Evolutionary conservation across 2,888 invertebrate genomes (phyloP).

Genomic region (Gonocerus acuteangulatus): DNA sequence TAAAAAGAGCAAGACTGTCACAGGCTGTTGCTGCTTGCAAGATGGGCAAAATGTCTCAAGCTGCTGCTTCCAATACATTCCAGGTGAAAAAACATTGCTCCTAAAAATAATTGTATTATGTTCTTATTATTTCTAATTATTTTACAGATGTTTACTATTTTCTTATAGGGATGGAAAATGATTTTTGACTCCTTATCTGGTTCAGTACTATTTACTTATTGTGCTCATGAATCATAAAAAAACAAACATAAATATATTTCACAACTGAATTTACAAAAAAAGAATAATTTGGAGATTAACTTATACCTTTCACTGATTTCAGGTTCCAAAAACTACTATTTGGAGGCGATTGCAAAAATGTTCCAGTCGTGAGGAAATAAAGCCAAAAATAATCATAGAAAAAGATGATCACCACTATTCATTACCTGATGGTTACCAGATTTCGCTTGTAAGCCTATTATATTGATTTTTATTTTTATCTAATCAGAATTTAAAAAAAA

Average conservation of each 20-base stretch:
- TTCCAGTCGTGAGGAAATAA: not conserved
- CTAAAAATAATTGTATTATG: not conserved
- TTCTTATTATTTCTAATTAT: no score
- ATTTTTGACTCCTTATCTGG: no score
- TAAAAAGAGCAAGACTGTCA: slow-evolving; percentile 42
- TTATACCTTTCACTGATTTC: no score
- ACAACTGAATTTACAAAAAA: no score
- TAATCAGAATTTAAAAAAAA: not conserved
- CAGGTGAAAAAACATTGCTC: slow-evolving; percentile 35
- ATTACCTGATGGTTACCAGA: no score
- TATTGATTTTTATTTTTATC: not conserved
- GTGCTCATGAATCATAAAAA: no score
- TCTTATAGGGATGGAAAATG: no score
- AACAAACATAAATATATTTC: no score
- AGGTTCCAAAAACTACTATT: slow-evolving; percentile 46
- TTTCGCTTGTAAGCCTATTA: no score
- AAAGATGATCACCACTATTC: not conserved
- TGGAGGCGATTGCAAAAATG: slow-evolving; percentile 44
- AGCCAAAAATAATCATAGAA: not conserved
- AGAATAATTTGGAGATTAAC: no score
- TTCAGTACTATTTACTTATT: no score
- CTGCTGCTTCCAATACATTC: slow-evolving; percentile 44
- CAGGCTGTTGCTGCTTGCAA: slow-evolving; percentile 46
- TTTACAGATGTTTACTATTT: no score
- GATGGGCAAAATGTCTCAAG: slow-evolving; percentile 46